phyloP scores from a whole-genome alignment of 2,888 invertebrate genomes.

The Drosophila pseudotakahashii region DNA sequence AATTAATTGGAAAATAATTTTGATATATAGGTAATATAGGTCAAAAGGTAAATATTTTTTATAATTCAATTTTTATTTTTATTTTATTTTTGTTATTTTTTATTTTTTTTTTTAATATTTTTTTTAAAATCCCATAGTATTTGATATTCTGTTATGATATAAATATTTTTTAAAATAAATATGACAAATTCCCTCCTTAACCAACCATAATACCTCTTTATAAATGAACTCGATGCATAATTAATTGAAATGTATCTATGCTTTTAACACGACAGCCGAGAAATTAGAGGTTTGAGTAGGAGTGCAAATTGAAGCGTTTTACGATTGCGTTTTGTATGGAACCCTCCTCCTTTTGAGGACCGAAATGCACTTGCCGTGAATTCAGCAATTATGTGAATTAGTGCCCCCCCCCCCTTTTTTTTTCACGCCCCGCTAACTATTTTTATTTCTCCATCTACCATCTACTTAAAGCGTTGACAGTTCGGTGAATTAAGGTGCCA shows the following conservation, averaged over 20 bases:
- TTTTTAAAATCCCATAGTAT: too few species aligned
- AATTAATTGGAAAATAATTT: too few species aligned
- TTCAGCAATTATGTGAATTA: conserved; percentile 53
- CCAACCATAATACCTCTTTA: background rate
- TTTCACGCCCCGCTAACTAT: conserved; percentile 7
- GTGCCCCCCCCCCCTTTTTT: background rate
- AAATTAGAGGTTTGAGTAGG: background rate
- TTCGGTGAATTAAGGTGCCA: conserved; percentile 65
- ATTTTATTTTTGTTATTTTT: too few species aligned
- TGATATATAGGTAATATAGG: too few species aligned
- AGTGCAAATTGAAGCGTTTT: conserved; percentile 21
- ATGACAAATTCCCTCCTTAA: too few species aligned
- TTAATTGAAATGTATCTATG: background rate
- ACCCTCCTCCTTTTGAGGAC: conserved; percentile 8
- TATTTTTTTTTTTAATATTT: too few species aligned
- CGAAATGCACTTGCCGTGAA: conserved; percentile 38
- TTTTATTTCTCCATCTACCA: conserved; percentile 1
- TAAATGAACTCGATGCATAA: background rate
- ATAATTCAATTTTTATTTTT: too few species aligned
- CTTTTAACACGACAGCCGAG: background rate
- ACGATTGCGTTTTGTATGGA: conserved; percentile 11
- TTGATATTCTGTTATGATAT: too few species aligned
- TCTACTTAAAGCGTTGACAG: conserved; percentile 49
- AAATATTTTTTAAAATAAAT: too few species aligned
- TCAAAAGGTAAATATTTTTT: too few species aligned